Evolutionary conservation across 1,140 invertebrate genomes (phyloP).

Genomic region (Colletes latitarsis): DNA sequence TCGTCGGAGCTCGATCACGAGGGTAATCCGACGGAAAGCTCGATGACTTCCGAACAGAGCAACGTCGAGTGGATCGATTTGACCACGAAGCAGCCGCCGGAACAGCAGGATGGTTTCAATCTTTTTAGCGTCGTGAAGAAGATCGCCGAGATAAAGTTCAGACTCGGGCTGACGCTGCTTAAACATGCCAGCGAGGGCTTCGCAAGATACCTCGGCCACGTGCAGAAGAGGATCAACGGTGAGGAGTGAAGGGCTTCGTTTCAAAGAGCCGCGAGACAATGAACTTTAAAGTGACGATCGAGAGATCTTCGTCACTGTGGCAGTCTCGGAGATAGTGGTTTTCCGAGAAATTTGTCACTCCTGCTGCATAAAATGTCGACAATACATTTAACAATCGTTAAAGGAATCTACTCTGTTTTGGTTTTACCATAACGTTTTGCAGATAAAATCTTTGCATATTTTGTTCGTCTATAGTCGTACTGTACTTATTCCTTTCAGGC

Average conservation of each 20-base stretch:
- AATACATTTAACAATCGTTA: background rate
- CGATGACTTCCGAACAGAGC: conserved; percentile 49
- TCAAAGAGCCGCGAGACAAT: background rate
- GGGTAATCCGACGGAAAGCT: conserved; percentile 13
- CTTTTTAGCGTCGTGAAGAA: conserved; percentile 79
- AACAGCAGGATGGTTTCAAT: conserved; percentile 69
- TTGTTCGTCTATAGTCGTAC: no score
- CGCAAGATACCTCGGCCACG: conserved; percentile 79
- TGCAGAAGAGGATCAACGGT: conserved; percentile 81
- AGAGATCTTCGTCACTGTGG: background rate
- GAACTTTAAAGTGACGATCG: conserved; percentile 12
- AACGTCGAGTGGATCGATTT: conserved; percentile 65
- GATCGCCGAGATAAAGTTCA: conserved; percentile 81
- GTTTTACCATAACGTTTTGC: background rate
- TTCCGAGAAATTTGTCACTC: no score
- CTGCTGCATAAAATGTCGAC: background rate
- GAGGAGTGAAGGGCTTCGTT: conserved; percentile 62
- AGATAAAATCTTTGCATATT: no score
- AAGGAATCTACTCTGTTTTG: background rate
- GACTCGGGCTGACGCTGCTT: conserved; percentile 80
- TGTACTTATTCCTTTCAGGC: background rate
- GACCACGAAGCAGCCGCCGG: conserved; percentile 62
- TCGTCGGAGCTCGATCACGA: background rate
- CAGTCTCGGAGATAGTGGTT: background rate
- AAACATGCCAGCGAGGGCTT: conserved; percentile 81